Percentiles rank a stretch among this genome's conserved stretches.
phyloP scores from a whole-genome alignment of 2,113 vertebrate genomes.

The Bubalus kerabau region DNA sequence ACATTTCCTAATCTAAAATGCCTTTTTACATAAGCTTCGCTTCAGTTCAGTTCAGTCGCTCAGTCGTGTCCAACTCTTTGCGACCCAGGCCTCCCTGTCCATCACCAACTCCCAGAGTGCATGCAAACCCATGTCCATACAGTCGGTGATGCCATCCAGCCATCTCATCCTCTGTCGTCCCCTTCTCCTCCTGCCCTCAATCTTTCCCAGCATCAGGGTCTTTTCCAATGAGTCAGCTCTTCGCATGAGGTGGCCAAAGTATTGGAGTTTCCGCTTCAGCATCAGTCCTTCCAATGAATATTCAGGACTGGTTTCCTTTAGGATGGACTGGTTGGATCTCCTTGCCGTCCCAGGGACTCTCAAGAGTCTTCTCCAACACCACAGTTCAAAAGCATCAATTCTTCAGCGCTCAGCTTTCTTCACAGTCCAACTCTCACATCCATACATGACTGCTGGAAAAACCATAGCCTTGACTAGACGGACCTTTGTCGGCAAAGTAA shows the following conservation, averaged over 20 bases:
- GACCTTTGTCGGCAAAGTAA: neutral
- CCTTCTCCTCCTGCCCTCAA: neutral
- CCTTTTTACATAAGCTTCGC: neutral
- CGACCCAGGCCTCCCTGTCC: neutral
- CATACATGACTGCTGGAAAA: neutral
- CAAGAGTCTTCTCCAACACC: neutral
- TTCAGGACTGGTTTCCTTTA: neutral
- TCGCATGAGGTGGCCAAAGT: neutral
- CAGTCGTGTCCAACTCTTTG: neutral
- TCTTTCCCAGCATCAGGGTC: neutral
- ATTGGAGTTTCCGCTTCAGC: neutral
- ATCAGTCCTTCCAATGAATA: neutral
- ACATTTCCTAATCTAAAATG: neutral
- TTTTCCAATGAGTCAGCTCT: neutral
- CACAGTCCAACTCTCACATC: neutral
- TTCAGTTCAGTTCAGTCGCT: neutral
- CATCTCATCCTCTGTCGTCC: neutral
- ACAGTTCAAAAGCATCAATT: neutral
- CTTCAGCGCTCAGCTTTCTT: fast-evolving
- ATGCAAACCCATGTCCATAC: neutral
- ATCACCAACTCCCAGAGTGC: neutral
- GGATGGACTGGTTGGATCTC: neutral
- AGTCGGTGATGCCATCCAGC: neutral
- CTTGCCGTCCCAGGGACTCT: neutral
- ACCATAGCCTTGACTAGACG: neutral